Percentiles rank a stretch among this genome's conserved stretches.
Conservation (phyloP, 2,797 vertebrate species). For the Paramormyrops hopkinsi region DNA sequence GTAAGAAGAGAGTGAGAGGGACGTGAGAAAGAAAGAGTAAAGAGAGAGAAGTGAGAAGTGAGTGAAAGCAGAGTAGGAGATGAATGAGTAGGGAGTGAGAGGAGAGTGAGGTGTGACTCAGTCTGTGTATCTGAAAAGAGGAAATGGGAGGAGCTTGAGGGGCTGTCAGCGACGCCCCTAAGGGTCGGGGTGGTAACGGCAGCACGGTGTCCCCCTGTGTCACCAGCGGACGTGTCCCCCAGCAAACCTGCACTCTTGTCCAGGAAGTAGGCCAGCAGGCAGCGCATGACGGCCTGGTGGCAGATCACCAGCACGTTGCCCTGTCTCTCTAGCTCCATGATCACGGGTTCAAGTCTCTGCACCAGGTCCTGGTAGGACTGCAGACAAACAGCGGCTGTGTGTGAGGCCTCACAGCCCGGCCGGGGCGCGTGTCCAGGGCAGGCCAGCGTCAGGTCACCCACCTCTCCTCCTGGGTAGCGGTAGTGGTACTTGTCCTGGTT, state of each 20-base stretch:
- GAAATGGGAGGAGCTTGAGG: background rate
- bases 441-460: conserved; percentile 31
- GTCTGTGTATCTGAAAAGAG: background rate
- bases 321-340: conserved; percentile 94
- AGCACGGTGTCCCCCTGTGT: background rate
- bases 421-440: too few species aligned
- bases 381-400: conserved; percentile 16
- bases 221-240: background rate
- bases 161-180: background rate
- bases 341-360: conserved; percentile 87
- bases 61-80: too few species aligned
- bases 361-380: conserved; percentile 97
- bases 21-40: too few species aligned
- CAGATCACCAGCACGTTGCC: conserved; percentile 88
- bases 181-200: background rate
- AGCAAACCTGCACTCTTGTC: conserved; percentile 83
- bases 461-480: conserved; percentile 94
- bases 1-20: too few species aligned
- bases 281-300: conserved; percentile 94
- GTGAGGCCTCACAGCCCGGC: background rate
- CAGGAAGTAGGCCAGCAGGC: conserved; percentile 89
- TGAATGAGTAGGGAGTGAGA: background rate
- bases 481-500: conserved; percentile 95
- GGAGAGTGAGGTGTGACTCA: background rate
- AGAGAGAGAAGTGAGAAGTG: too few species aligned